These are phyloP conservation scores for Heliocidaris erythrogramma DNA, from an alignment of 35 echinoderm and acorn worm genomes.

Conservation along the genomic window DNA sequence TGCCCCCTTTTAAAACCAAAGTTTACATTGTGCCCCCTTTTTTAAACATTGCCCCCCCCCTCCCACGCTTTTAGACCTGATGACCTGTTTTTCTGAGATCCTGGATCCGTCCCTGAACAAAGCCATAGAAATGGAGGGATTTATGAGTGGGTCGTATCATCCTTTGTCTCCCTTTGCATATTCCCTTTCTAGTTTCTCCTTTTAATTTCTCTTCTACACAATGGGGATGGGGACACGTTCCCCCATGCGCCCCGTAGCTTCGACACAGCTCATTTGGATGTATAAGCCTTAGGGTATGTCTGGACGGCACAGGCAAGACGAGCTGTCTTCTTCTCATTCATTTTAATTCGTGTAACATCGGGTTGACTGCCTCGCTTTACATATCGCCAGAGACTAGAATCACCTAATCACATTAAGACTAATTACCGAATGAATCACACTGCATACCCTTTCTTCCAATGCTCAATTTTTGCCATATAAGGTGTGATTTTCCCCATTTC, in stretches of 20 bases:
- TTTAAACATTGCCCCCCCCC: no score
- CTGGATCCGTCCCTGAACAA: no score
- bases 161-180: background rate
- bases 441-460: background rate
- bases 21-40: no score
- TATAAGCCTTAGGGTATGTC: background rate
- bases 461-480: background rate
- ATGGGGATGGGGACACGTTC: no score
- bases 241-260: background rate
- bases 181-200: background rate
- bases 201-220: background rate
- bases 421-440: background rate
- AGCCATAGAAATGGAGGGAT: no score
- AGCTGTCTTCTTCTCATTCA: no score
- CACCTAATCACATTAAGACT: background rate
- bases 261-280: background rate
- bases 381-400: background rate
- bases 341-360: background rate
- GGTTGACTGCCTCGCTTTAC: background rate
- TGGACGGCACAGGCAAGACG: background rate
- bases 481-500: background rate
- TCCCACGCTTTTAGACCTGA: background rate
- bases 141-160: background rate
- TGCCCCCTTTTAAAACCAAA: no score
- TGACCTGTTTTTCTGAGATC: no score